Conservation (phyloP, 2,113 vertebrate genomes). For the Poicephalus meyeri region DNA sequence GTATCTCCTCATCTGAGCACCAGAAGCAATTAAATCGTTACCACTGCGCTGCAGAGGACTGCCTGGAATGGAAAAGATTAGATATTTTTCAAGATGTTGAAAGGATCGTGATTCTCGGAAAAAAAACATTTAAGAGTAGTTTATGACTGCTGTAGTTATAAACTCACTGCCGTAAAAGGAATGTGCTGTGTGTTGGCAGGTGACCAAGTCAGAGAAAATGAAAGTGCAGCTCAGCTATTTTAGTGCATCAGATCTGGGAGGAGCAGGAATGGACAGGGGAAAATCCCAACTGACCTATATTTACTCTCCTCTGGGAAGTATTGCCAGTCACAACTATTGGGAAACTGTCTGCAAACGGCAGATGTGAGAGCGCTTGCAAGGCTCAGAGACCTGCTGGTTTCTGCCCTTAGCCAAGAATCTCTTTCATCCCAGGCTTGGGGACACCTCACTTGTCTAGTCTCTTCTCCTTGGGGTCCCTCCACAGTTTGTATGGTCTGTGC, state of each 20-base stretch:
- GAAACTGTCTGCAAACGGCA: not conserved
- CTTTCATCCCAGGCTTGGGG: not conserved
- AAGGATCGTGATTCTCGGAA: not conserved
- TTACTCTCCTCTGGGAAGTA: not conserved
- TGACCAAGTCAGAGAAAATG: not conserved
- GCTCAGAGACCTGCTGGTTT: not conserved
- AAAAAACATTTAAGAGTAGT: conserved; percentile 36
- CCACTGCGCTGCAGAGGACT: not conserved
- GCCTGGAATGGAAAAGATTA: conserved; percentile 29
- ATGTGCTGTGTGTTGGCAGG: not conserved
- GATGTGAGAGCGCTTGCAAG: not conserved
- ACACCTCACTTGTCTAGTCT: not conserved
- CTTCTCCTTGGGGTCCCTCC: not conserved
- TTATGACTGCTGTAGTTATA: conserved; percentile 1
- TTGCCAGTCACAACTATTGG: not conserved
- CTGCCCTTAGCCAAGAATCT: not conserved
- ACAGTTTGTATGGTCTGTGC: not conserved
- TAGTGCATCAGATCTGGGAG: not conserved
- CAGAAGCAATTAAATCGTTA: conserved; percentile 44
- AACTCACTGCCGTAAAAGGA: conserved; percentile 48
- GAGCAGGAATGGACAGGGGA: not conserved
- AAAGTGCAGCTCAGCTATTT: conserved; percentile 19
- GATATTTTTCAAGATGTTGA: conserved; percentile 45
- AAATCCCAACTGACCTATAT: not conserved
- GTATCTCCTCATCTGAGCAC: conserved; percentile 28